Evolutionary conservation across 1,140 invertebrate genomes (phyloP).

Genomic region (Helicoverpa zea): DNA sequence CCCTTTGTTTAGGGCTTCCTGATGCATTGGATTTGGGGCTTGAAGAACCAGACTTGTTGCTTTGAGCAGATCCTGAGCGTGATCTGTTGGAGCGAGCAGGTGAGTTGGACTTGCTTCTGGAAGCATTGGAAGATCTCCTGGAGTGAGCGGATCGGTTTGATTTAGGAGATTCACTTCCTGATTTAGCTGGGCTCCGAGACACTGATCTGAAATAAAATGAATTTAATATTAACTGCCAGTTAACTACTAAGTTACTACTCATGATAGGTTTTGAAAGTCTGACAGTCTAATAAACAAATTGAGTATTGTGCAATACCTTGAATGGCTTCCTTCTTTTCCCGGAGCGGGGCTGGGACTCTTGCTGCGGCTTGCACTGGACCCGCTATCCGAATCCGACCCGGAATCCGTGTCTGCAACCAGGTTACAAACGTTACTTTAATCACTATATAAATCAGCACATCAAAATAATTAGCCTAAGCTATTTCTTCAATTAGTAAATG

Average conservation of each 20-base stretch:
- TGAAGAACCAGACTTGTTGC: slow-evolving; percentile 79
- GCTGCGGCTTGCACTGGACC: slow-evolving; percentile 84
- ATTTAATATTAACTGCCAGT: too few species aligned
- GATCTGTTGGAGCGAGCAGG: slow-evolving; percentile 79
- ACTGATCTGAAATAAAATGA: slow-evolving; percentile 71
- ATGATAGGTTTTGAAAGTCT: too few species aligned
- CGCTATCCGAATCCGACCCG: slow-evolving; percentile 86
- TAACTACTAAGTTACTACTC: too few species aligned
- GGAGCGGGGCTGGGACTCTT: slow-evolving; percentile 84
- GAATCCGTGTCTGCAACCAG: slow-evolving; percentile 76
- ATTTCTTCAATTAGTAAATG: background rate
- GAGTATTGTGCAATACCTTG: slow-evolving; percentile 61
- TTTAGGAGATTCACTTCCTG: slow-evolving; percentile 78
- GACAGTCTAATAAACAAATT: too few species aligned
- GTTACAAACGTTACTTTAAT: background rate
- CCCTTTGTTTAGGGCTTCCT: slow-evolving; percentile 68
- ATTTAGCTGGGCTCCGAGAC: slow-evolving; percentile 79
- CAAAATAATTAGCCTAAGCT: background rate
- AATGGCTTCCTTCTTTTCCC: slow-evolving; percentile 76
- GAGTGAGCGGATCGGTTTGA: slow-evolving; percentile 73
- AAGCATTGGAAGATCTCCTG: slow-evolving; percentile 76
- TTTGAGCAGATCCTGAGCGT: slow-evolving; percentile 71
- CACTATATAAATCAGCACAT: background rate
- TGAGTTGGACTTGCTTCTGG: slow-evolving; percentile 80
- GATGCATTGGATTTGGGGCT: slow-evolving; percentile 79